Evolutionary conservation across 1,140 invertebrate genomes (phyloP).

Genomic region (Elymnias hypermnestra): DNA sequence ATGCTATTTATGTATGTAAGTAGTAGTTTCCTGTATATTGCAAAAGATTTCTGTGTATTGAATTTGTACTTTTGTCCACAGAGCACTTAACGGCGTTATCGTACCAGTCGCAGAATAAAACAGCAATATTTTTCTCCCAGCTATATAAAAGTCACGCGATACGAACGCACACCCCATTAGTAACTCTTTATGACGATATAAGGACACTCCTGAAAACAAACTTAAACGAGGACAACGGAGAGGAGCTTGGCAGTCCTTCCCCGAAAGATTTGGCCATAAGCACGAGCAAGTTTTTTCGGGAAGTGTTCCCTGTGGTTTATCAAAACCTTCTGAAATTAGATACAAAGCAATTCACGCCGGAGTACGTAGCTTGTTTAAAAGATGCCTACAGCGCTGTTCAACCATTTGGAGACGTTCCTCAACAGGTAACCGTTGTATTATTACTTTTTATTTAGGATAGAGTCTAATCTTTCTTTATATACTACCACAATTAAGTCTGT

Average conservation of each 20-base stretch:
- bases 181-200: constrained; percentile 82
- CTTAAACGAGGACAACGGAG: constrained; percentile 29
- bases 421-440: constrained; percentile 74
- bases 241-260: constrained; percentile 32
- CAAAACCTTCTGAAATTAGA: constrained; percentile 80
- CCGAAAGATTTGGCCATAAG: constrained; percentile 66
- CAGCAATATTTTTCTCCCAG: constrained; percentile 83
- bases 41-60: no score
- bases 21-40: no score
- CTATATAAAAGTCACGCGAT: constrained; percentile 84
- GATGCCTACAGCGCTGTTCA: constrained; percentile 84
- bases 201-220: constrained; percentile 73
- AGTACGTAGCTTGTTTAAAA: constrained; percentile 86
- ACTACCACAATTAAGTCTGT: no score
- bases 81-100: constrained; percentile 84
- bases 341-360: constrained; percentile 78
- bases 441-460: no score
- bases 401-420: constrained; percentile 89
- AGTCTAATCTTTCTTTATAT: no score
- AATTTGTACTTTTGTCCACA: constrained; percentile 69
- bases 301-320: constrained; percentile 89
- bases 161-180: constrained; percentile 79
- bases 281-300: constrained; percentile 86
- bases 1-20: no score
- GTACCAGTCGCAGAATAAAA: constrained; percentile 87